phyloP scores from a whole-genome alignment of 2,888 invertebrate species.

The Oxyscelio sp. region DNA sequence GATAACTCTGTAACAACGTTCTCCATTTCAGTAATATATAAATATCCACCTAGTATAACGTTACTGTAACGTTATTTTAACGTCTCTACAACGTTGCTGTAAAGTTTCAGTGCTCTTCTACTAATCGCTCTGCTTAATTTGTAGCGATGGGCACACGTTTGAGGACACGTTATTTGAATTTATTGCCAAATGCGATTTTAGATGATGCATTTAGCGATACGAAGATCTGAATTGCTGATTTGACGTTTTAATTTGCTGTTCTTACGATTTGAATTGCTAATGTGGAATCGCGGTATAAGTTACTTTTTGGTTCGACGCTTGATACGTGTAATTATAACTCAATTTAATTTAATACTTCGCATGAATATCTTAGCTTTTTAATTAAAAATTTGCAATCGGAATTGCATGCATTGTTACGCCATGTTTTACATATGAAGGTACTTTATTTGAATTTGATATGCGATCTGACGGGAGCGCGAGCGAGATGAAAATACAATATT shows the following conservation, averaged over 20 bases:
- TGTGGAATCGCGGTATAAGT: conserved; percentile 21
- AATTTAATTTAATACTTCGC: conserved; percentile 43
- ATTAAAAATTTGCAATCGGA: conserved; percentile 13
- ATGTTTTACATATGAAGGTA: background rate
- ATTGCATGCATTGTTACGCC: conserved; percentile 5
- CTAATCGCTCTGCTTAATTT: no score
- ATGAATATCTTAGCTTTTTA: conserved; percentile 30
- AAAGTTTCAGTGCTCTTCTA: no score
- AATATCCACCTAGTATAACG: no score
- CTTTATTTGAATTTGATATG: background rate
- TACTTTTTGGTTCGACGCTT: conserved; percentile 12
- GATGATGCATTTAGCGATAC: no score
- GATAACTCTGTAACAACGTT: no score
- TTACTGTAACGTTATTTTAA: no score
- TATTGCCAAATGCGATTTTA: conserved; percentile 32
- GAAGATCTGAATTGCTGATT: no score
- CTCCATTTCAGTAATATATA: no score
- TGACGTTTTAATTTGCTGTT: no score
- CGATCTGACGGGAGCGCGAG: background rate
- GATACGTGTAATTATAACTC: conserved; percentile 34
- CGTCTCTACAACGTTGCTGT: no score
- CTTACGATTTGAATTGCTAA: conserved; percentile 50
- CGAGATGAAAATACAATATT: background rate
- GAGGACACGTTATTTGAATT: conserved; percentile 17
- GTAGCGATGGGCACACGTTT: background rate